These are phyloP conservation scores for Sciurus niger DNA, from an alignment of 2,113 vertebrate genomes.

Conservation along the genomic window DNA sequence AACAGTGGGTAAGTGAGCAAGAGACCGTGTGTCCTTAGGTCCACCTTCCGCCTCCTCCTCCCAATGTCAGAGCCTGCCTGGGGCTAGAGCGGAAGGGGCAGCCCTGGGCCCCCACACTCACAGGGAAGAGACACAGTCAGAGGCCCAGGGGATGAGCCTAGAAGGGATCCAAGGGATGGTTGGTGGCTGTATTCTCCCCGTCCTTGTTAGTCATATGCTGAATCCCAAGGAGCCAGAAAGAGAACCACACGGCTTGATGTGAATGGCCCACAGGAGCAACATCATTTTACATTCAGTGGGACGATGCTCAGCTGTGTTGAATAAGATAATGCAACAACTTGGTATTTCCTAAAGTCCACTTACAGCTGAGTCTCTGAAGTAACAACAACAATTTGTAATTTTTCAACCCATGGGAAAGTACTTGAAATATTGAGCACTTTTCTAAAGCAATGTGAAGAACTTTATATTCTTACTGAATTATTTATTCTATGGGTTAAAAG, in stretches of 20 bases:
- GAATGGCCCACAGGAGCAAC: not conserved
- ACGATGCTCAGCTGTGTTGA: not conserved
- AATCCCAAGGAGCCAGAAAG: not conserved
- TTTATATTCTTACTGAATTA: conserved; percentile 55
- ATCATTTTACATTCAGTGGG: not conserved
- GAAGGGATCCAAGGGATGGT: too few relatives aligned
- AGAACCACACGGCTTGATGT: not conserved
- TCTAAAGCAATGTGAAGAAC: conserved; percentile 25
- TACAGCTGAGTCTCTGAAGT: not conserved
- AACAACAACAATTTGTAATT: not conserved
- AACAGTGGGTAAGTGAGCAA: not conserved
- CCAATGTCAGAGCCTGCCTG: not conserved
- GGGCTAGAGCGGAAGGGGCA: not conserved
- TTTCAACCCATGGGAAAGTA: not conserved
- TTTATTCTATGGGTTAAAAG: conserved; percentile 61
- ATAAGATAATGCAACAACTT: not conserved
- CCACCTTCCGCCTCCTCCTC: too few relatives aligned
- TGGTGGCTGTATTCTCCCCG: not conserved
- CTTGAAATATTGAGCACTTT: conserved; percentile 42
- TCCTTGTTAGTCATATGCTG: not conserved
- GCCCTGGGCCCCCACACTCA: not conserved
- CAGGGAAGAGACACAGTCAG: not conserved
- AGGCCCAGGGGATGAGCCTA: too few relatives aligned
- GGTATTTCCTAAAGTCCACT: not conserved
- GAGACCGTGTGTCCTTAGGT: too few relatives aligned